Conservation (phyloP, 2,888 invertebrate species). For the Sesamia inferens region DNA sequence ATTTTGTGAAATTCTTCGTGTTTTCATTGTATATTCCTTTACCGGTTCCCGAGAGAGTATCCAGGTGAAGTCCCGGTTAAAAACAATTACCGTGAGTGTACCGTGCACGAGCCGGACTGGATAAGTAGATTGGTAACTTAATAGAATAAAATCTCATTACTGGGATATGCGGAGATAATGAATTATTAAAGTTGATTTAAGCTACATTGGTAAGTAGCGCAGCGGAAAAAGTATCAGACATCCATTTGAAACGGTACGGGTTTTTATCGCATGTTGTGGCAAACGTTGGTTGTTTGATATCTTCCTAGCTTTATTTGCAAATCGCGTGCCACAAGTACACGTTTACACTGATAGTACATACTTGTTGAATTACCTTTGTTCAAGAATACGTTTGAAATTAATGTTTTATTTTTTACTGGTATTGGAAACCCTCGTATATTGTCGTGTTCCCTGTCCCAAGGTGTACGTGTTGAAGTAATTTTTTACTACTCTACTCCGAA, state of each 20-base stretch:
- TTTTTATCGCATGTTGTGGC: constrained; percentile 84
- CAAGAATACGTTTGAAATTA: constrained; percentile 67
- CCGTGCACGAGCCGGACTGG: constrained; percentile 25
- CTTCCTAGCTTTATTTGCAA: constrained; percentile 87
- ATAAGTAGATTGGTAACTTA: constrained; percentile 52
- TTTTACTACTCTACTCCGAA: constrained; percentile 24
- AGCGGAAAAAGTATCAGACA: constrained; percentile 74
- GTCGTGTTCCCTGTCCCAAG: constrained; percentile 54
- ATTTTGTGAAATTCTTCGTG: constrained; percentile 45
- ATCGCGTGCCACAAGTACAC: constrained; percentile 83
- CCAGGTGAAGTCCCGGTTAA: constrained; percentile 38
- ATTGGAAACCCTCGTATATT: constrained; percentile 59
- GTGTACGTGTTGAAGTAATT: constrained; percentile 58
- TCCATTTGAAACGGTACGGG: constrained; percentile 78
- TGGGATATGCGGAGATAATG: constrained; percentile 58
- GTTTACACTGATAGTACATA: constrained; percentile 78
- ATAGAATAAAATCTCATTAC: constrained; percentile 55
- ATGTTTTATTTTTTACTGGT: constrained; percentile 65
- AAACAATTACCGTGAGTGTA: constrained; percentile 57
- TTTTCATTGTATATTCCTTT: constrained; percentile 52
- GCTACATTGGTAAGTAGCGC: constrained; percentile 66
- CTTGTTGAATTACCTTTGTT: constrained; percentile 84
- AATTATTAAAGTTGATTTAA: constrained; percentile 71
- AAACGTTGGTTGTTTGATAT: constrained; percentile 83
- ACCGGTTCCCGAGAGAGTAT: constrained; percentile 41